Percentiles rank a stretch among this genome's conserved stretches.
Evolutionary conservation across 2,888 invertebrate species (phyloP).

Genomic region (Sarcophaga rosellei): DNA sequence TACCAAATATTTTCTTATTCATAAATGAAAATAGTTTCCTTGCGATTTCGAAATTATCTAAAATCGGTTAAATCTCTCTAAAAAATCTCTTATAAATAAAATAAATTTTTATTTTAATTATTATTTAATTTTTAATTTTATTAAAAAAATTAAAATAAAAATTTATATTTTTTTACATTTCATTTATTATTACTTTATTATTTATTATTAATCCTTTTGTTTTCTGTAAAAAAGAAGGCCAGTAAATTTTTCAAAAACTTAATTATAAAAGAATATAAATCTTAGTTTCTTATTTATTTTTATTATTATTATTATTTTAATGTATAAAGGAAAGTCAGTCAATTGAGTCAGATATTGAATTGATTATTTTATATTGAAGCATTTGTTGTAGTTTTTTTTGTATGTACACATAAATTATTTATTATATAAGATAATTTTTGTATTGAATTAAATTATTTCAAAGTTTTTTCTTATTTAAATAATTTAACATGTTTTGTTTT

Average conservation of each 20-base stretch:
- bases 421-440: slow-evolving; percentile 2
- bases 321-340: background rate
- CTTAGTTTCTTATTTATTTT: too few species aligned
- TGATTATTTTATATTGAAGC: background rate
- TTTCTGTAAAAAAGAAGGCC: background rate
- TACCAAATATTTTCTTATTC: too few species aligned
- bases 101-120: background rate
- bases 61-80: too few species aligned
- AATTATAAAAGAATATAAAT: too few species aligned
- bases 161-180: background rate
- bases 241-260: background rate
- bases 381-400: slow-evolving; percentile 19
- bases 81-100: too few species aligned
- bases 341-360: background rate
- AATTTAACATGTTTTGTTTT: background rate
- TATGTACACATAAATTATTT: slow-evolving; percentile 12
- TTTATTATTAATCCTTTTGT: background rate
- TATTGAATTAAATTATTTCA: slow-evolving; percentile 23
- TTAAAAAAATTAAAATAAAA: too few species aligned
- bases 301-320: background rate
- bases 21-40: too few species aligned
- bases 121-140: too few species aligned
- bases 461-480: slow-evolving; percentile 24
- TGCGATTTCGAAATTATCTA: too few species aligned
- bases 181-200: background rate